Evolutionary conservation across 2,888 invertebrate genomes (phyloP), one percentile per base, ranked within the genome.

Genomic region (Perdita meconis): DNA sequence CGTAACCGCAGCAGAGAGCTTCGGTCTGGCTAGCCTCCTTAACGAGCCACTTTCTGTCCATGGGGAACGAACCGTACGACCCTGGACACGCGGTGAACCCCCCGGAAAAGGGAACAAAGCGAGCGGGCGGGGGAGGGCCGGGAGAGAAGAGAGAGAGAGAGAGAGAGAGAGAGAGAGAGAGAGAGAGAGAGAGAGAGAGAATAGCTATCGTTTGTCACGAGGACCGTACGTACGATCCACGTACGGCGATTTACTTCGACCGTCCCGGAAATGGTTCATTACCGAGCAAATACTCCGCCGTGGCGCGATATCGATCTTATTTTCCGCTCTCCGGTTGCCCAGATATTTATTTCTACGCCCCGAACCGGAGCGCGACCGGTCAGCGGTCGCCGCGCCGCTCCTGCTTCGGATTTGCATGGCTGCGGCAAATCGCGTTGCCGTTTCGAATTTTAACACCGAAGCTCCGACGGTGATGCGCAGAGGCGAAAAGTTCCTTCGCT

Each of bases 261-360:
- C 82, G 83, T 76, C 55, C 60, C 65, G 85, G 76, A 78, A 86
- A 81, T 84, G 81, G 81, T 82, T 87, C 84, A 83, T 87, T 82
- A 80, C 68, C 73, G 73, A 26, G 53, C 71, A 74, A 82, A 66
- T 77, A 68, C 70, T 66, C 73, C 16, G 77, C 44, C 55, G 44
- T 30, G 64, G 51, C 74, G 70, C 67, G 74, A 77, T 74, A 80
- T 80, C 47, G 77, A 77, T 83, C 74, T 83, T 74, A 65, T 77
- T 68, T 68, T 56, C 64, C 70, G 69, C 63, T 70, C 53, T 70
- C 66, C 60, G 34, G 34, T 53, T 50, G 47, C 30, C 40, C 26
- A 42, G 19, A 12, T 57, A 66, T 75, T 78, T 75, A 75, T 70
- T 78, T 75, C 70, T 38, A 38, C 51, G 30, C 44, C 30, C 38